phyloP scores from a whole-genome alignment of 2,797 vertebrate genomes.

The Girardinus metallicus region DNA sequence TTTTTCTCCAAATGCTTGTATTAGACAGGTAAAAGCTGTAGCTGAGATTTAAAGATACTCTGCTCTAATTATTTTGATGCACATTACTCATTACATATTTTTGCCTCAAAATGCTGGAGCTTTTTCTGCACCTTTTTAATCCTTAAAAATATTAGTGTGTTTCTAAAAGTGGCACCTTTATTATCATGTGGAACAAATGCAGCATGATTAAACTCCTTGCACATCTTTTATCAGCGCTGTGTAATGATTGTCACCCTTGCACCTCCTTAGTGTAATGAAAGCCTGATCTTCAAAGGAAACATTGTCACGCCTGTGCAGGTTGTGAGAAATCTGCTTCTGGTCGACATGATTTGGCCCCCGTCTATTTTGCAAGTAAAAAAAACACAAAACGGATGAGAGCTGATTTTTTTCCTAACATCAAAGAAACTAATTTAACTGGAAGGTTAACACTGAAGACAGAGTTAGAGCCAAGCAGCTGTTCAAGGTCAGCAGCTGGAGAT shows the following conservation, averaged over 20 bases:
- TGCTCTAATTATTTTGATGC: not conserved
- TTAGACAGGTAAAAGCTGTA: not conserved
- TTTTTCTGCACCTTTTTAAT: not conserved
- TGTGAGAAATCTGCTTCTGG: conserved; percentile 10
- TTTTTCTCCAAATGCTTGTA: not conserved
- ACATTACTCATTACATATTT: not conserved
- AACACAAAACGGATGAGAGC: not conserved
- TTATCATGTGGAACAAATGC: conserved; percentile 41
- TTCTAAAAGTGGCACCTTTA: not conserved
- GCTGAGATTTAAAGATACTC: not conserved
- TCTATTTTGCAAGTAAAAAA: not conserved
- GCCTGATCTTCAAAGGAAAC: conserved; percentile 49
- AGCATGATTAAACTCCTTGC: conserved; percentile 42
- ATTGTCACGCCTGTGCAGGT: conserved; percentile 4
- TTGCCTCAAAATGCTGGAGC: not conserved
- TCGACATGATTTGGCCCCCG: conserved; percentile 13
- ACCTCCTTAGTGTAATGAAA: conserved; percentile 27
- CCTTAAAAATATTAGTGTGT: conserved; percentile 27
- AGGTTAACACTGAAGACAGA: not conserved
- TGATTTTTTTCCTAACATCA: conserved; percentile 31
- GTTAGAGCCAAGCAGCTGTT: conserved; percentile 10
- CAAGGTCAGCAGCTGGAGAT: conserved; percentile 14
- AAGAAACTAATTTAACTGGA: conserved; percentile 21
- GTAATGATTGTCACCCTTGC: conserved; percentile 40
- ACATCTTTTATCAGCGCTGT: conserved; percentile 17